Evolutionary conservation across 2,797 vertebrate species (phyloP).

Genomic region (Hydrophis major): DNA sequence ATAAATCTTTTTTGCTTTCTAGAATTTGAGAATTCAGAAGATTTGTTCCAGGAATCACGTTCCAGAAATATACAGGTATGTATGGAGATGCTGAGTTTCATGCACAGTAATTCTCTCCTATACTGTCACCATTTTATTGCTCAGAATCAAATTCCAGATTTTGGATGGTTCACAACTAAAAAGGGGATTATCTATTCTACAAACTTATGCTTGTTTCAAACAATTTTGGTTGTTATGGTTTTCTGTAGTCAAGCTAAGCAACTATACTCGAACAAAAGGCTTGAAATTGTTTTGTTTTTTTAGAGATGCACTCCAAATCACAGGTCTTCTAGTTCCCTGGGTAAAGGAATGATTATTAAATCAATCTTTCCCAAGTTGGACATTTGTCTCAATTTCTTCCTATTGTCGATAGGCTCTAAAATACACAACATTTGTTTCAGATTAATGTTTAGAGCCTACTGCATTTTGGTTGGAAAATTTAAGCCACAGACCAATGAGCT

Average conservation of each 20-base stretch:
- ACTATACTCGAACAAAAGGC: not conserved
- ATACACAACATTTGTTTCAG: not conserved
- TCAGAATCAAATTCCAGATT: slow-evolving; percentile 15
- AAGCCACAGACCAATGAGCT: not conserved
- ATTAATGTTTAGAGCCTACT: not conserved
- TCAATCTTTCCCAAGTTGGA: not conserved
- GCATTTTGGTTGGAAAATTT: not conserved
- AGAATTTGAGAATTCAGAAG: not conserved
- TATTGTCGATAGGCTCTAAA: not conserved
- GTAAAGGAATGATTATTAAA: not conserved
- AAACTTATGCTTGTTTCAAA: not conserved
- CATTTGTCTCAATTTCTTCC: not conserved
- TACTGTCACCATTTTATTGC: slow-evolving; percentile 26
- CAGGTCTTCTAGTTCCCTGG: not conserved
- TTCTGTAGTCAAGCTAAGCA: not conserved
- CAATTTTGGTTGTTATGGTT: not conserved
- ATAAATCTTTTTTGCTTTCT: not conserved
- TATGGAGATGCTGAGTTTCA: not conserved
- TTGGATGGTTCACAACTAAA: not conserved
- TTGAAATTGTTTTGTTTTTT: not conserved
- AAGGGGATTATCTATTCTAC: not conserved
- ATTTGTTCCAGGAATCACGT: too few relatives aligned
- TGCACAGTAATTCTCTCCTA: not conserved
- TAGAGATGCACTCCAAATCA: not conserved
- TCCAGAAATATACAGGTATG: not conserved